phyloP scores from a whole-genome alignment of 2,113 vertebrate species.

The Myotis brandtii region DNA sequence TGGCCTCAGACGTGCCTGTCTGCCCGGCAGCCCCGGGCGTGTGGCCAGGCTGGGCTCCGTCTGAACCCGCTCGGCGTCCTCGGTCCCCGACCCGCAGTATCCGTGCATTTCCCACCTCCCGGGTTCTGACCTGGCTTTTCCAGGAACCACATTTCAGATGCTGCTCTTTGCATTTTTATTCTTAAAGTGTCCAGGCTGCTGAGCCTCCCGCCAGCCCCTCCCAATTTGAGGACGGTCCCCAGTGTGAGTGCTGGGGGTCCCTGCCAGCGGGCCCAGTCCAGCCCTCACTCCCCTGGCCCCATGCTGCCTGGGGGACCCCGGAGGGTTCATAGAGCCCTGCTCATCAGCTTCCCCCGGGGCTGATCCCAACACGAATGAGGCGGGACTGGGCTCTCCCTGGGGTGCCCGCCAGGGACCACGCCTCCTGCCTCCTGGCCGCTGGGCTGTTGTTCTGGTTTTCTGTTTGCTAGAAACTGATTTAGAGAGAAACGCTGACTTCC shows the following conservation, averaged over 20 bases:
- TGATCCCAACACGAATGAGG: too few species aligned
- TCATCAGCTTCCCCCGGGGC: not conserved
- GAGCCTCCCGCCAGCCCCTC: too few species aligned
- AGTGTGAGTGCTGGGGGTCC: too few species aligned
- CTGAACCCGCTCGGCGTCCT: not conserved
- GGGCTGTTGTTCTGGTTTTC: too few species aligned
- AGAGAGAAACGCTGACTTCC: too few species aligned
- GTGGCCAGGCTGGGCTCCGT: not conserved
- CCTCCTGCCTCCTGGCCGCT: not conserved
- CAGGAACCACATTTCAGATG: not conserved
- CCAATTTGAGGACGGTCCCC: accelerated
- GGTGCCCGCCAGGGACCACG: accelerated
- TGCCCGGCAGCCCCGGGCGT: not conserved
- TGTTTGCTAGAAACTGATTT: too few species aligned
- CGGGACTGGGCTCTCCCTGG: not conserved
- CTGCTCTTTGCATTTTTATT: too few species aligned
- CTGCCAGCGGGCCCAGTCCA: too few species aligned
- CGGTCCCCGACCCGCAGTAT: not conserved
- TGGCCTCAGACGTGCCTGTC: accelerated
- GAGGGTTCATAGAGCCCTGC: not conserved
- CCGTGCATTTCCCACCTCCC: not conserved
- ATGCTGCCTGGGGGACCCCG: not conserved
- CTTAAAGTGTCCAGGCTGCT: not conserved
- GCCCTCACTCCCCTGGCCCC: not conserved
- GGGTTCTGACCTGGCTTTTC: not conserved